Evolutionary conservation across 2,797 vertebrate genomes (phyloP), one percentile per base, ranked within the genome.

Genomic region (Lutjanus campechanus): DNA sequence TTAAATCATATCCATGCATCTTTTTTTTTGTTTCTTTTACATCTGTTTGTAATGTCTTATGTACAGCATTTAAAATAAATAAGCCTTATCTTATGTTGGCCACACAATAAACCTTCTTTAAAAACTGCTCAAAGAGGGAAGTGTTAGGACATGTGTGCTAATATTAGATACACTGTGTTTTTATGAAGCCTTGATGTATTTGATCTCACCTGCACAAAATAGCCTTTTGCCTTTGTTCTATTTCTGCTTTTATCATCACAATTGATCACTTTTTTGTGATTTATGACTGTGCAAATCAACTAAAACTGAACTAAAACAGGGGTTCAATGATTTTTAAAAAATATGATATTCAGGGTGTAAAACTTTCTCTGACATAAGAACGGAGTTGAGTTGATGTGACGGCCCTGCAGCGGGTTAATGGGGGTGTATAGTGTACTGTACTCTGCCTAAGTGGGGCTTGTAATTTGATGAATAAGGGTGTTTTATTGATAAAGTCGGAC

Each of bases 391-490:
- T 1, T 61, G 61, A 64, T 73, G 59, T 78, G 65, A 76, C 70
- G 62, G 58, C 5, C 29, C 29, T 36, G 50, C n/a, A 22, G n/a
- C 12, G 49, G 19, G 8, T 71, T 73, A 64, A 65, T 75, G 40
- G 47, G 36, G 9, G 29, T 29, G 10, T 55, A 7, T 11, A 64
- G 4, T 55, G 56, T 36, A 6, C 56, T 66, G 69, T 68, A 59
- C 63, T 82, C 55, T 64, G 22, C 46, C 16, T 69, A 40, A 65
- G 73, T 75, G 20, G 41, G 8, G 19, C 29, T 56, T 58, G 79
- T 87, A 87, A 89, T 81, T 44, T 77, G 73, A 89, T 86, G 50
- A 93, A 81, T 81, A 76, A 81, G 2, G 56, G 55, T 78, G 85
- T 86, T 87, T 87, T 73, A 83, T 86, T 85, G 77, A 85, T 86